A percentile compares a stretch with the other conserved stretches of the same genome.
Conservation (phyloP, 2,888 invertebrate species). For the Clitarchus hookeri region DNA sequence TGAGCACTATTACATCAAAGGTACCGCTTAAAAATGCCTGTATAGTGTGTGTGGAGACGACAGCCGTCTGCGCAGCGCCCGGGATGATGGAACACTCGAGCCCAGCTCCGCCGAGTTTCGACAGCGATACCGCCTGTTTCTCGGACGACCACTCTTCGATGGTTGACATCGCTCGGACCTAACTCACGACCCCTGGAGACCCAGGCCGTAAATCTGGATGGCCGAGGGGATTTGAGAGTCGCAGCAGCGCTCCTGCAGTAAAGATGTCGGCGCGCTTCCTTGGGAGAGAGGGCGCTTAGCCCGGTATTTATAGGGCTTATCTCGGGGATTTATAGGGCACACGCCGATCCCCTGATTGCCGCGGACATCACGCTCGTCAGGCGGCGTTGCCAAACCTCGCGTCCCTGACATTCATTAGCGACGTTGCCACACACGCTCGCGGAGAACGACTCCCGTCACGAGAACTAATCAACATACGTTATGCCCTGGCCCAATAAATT, state of each 20-base stretch:
- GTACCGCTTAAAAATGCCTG: too few species aligned
- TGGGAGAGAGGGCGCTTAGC: not conserved
- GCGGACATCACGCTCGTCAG: constrained; percentile 9
- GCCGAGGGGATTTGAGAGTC: constrained; percentile 14
- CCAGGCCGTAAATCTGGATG: not conserved
- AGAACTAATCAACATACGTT: constrained; percentile 14
- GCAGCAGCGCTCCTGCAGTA: not conserved
- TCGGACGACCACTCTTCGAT: not conserved
- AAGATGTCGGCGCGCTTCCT: constrained; percentile 14
- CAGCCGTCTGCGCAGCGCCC: too few species aligned
- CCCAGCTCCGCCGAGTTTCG: not conserved
- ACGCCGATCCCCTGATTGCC: not conserved
- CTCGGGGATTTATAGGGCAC: not conserved
- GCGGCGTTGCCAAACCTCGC: constrained; percentile 8
- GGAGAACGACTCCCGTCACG: not conserved
- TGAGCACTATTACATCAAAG: too few species aligned
- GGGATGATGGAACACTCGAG: not conserved
- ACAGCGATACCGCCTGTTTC: not conserved
- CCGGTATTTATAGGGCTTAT: constrained; percentile 14
- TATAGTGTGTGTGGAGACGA: too few species aligned
- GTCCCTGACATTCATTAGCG: not conserved
- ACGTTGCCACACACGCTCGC: not conserved
- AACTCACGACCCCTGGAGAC: not conserved
- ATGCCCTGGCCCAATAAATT: constrained; percentile 14
- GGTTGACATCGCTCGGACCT: not conserved